Percentiles rank a stretch among this genome's conserved stretches.
Conservation (phyloP, 1,140 invertebrate species). For the Heliconius congener region DNA sequence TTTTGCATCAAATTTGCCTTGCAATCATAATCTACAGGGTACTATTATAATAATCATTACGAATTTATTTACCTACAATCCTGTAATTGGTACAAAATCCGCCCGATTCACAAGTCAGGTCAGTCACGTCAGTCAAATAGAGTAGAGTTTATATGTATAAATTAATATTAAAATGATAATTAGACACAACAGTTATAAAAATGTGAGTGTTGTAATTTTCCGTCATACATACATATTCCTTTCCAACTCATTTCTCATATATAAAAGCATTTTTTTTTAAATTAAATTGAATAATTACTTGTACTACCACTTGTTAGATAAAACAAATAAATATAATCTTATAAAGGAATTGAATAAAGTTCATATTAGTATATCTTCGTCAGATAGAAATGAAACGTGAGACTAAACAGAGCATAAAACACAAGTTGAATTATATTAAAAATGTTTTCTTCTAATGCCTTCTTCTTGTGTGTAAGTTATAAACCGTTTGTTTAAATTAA, state of each 20-base stretch:
- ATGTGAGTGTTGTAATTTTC: background rate
- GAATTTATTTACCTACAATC: too few species aligned
- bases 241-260: background rate
- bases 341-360: slow-evolving; percentile 61
- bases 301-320: background rate
- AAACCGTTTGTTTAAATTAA: background rate
- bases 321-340: slow-evolving; percentile 50
- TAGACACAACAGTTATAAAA: background rate
- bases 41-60: too few species aligned
- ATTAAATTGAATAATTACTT: slow-evolving; percentile 22
- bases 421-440: slow-evolving; percentile 4
- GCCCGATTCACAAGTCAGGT: too few species aligned
- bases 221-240: background rate
- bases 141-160: too few species aligned
- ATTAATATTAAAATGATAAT: too few species aligned
- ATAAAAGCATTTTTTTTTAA: background rate
- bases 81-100: too few species aligned
- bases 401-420: slow-evolving; percentile 62
- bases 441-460: background rate
- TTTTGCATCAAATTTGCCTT: too few species aligned
- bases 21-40: too few species aligned
- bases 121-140: too few species aligned
- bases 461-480: background rate
- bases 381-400: slow-evolving; percentile 73
- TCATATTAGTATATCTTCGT: slow-evolving; percentile 46